A percentile compares a stretch with the other conserved stretches of the same genome.
Evolutionary conservation across 2,113 vertebrate genomes (phyloP).

Genomic region (Microtus richardsoni): DNA sequence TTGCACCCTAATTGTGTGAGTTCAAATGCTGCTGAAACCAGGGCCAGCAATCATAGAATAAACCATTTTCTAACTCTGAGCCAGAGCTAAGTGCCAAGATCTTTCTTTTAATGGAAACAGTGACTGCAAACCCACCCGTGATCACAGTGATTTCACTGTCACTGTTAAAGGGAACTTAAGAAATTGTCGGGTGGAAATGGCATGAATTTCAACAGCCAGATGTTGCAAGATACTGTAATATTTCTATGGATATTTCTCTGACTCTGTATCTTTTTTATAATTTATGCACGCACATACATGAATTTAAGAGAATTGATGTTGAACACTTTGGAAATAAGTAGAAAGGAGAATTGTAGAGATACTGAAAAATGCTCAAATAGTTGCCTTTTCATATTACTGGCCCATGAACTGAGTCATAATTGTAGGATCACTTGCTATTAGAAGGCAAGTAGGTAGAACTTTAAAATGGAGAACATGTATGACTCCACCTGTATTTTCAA

Average conservation of each 20-base stretch:
- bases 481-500: background rate
- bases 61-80: background rate
- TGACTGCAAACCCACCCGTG: background rate
- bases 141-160: background rate
- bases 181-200: background rate
- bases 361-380: background rate
- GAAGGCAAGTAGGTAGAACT: background rate
- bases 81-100: background rate
- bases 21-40: conserved; percentile 44
- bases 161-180: conserved; percentile 37
- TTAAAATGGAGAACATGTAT: background rate
- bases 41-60: background rate
- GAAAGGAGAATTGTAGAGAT: background rate
- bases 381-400: background rate
- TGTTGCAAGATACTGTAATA: background rate
- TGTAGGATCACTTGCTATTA: background rate
- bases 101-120: conserved; percentile 6
- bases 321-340: background rate
- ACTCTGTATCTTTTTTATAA: background rate
- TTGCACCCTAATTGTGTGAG: conserved; percentile 24
- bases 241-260: background rate
- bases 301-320: background rate
- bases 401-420: background rate
- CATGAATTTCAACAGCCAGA: background rate
- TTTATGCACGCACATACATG: background rate